Conservation (phyloP, 2,888 invertebrate species). For the Polydrusus cervinus region DNA sequence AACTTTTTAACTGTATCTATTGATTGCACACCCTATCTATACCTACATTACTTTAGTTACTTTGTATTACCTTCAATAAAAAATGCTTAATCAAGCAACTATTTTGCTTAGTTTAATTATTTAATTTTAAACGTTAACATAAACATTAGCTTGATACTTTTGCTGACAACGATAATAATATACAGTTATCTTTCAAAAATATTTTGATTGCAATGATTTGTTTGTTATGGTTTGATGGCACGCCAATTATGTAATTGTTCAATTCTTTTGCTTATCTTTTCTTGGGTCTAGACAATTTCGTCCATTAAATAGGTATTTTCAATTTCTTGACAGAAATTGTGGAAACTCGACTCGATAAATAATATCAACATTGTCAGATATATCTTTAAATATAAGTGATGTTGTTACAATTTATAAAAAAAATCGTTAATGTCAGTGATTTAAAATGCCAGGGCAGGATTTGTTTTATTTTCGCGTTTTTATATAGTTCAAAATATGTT, state of each 20-base stretch:
- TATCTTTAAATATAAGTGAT: too few species aligned
- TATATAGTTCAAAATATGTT: too few species aligned
- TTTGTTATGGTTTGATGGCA: slow-evolving; percentile 1
- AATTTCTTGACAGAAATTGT: too few species aligned
- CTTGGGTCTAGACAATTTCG: neutral
- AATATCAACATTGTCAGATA: too few species aligned
- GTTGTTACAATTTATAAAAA: too few species aligned
- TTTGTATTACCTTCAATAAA: neutral
- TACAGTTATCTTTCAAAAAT: neutral
- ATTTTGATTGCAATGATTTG: neutral
- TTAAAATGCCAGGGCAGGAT: too few species aligned
- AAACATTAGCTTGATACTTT: neutral
- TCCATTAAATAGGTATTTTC: too few species aligned
- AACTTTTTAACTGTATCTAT: too few species aligned
- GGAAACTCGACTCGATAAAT: too few species aligned
- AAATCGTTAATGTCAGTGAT: too few species aligned
- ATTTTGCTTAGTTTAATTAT: neutral
- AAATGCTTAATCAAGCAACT: neutral
- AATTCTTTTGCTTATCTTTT: neutral
- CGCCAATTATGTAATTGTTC: neutral
- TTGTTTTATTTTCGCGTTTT: too few species aligned
- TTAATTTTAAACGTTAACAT: neutral
- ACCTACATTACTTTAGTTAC: neutral
- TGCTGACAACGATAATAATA: neutral
- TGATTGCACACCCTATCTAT: too few species aligned